Percentiles rank a stretch among this genome's conserved stretches.
Conservation (phyloP, 53 echinoderm and acorn worm species). For the Stichopus horrens region DNA sequence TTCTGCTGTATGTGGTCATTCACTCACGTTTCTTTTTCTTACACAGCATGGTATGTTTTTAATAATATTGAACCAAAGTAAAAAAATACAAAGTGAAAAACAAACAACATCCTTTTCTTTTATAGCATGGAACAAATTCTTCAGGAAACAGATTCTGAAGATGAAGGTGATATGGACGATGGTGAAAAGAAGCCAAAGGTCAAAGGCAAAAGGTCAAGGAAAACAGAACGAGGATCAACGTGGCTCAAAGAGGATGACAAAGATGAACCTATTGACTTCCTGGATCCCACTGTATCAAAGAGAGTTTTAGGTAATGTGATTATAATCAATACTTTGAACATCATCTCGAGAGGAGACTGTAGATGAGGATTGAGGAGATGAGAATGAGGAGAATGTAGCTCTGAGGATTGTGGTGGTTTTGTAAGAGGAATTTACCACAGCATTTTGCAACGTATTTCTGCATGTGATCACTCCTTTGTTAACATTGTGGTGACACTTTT, state of each 20-base stretch:
- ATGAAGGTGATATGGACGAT: constrained; percentile 59
- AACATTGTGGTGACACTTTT: too few relatives aligned
- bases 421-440: too few relatives aligned
- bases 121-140: constrained; percentile 89
- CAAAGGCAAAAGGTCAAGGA: constrained; percentile 69
- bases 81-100: not conserved
- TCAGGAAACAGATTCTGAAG: constrained; percentile 92
- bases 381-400: too few relatives aligned
- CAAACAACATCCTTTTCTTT: not conserved
- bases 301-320: constrained; percentile 85
- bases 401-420: too few relatives aligned
- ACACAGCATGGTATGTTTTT: too few relatives aligned
- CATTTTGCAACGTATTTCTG: too few relatives aligned
- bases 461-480: too few relatives aligned
- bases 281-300: constrained; percentile 88
- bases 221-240: constrained; percentile 73
- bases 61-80: not conserved
- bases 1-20: not conserved
- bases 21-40: not conserved
- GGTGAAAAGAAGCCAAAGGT: constrained; percentile 55
- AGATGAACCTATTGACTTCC: constrained; percentile 93
- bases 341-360: too few relatives aligned
- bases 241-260: constrained; percentile 86
- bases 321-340: too few relatives aligned
- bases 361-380: too few relatives aligned